Evolutionary conservation across 2,888 invertebrate species (phyloP).

Genomic region (Noctuana brunneofusca): DNA sequence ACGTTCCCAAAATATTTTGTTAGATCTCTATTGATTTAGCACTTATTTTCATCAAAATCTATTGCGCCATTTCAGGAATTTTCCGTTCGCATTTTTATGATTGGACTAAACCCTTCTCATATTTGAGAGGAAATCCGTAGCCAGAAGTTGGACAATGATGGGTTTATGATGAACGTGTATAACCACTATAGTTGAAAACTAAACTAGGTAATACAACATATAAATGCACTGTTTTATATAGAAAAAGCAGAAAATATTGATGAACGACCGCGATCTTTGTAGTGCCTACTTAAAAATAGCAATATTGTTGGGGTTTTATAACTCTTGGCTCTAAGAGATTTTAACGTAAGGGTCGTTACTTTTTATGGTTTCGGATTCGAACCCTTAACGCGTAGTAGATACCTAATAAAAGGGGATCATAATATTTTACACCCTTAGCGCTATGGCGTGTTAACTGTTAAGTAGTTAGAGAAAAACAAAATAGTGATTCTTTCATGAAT

Average conservation of each 20-base stretch:
- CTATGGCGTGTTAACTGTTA: neutral
- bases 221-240: no score
- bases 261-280: no score
- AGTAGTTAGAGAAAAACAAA: neutral
- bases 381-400: constrained; percentile 16
- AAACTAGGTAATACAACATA: no score
- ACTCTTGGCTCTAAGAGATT: neutral
- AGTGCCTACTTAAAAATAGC: neutral
- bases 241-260: no score
- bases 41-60: constrained; percentile 9
- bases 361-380: constrained; percentile 22
- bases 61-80: neutral
- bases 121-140: no score
- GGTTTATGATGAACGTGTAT: no score
- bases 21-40: constrained; percentile 18
- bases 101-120: no score
- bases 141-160: no score
- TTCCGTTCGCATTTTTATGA: neutral
- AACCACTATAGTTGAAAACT: no score
- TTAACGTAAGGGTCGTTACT: constrained; percentile 8
- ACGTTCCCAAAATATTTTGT: constrained; percentile 19
- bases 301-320: neutral
- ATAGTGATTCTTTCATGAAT: no score
- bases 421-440: constrained; percentile 14
- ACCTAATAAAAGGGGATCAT: constrained; percentile 20